phyloP scores from a whole-genome alignment of 2,113 vertebrate species.

The Thymallus thymallus region DNA sequence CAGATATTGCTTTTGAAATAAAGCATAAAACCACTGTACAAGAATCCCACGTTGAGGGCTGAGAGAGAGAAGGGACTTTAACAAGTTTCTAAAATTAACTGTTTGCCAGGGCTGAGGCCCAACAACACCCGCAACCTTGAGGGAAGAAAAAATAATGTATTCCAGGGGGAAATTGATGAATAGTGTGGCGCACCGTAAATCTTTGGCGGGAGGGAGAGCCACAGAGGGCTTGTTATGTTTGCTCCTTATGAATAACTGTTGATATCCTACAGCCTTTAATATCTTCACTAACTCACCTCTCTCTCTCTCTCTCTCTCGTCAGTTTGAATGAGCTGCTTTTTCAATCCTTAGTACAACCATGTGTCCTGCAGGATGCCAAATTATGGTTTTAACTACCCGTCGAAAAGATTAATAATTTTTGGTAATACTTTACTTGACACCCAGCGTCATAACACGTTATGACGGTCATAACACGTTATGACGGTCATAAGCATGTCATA shows the following conservation, averaged over 20 bases:
- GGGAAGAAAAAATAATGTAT: conserved; percentile 53
- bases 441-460: no score
- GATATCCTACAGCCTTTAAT: conserved; percentile 43
- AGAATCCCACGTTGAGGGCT: conserved; percentile 10
- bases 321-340: conserved; percentile 42
- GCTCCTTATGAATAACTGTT: conserved; percentile 44
- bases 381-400: conserved; percentile 69
- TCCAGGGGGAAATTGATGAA: conserved; percentile 40
- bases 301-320: conserved; percentile 23
- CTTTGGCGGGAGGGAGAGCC: conserved; percentile 37
- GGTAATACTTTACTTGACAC: no score
- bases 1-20: neutral
- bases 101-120: conserved; percentile 14
- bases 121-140: conserved; percentile 44
- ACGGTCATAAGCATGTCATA: no score
- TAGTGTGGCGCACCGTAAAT: conserved; percentile 48
- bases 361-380: conserved; percentile 68
- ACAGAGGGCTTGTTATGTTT: conserved; percentile 42
- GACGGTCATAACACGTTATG: no score
- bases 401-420: conserved; percentile 69
- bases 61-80: conserved; percentile 10
- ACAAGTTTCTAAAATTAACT: conserved; percentile 41
- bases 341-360: conserved; percentile 54
- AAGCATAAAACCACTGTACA: neutral
- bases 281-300: conserved; percentile 42